Base-by-base conservation (phyloP, 1,140 invertebrate genomes). In the Aphelinus atriplicis region DNA sequence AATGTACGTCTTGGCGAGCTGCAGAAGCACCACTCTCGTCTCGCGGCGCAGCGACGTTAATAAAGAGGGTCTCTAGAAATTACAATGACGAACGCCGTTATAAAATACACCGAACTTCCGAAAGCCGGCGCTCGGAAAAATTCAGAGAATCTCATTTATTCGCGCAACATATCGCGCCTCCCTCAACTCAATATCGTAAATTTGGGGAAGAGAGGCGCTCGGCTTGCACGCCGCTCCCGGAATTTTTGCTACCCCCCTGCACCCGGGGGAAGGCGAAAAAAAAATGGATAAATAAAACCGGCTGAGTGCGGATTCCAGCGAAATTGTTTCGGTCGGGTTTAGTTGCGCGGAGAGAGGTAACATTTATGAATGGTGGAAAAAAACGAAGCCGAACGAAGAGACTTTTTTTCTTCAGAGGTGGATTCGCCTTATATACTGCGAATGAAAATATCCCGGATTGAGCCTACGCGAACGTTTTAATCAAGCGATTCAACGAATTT, bases 131-230 rank as follows among this genome's bases (percentile, higher is more conserved):
- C 26, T 26, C 26, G 9, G 2, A 64, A 7, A 64, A 48, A 64
- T 50, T 50, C 62, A 2, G 5, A 42, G 47, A 64, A 64, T 64
- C 46, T 64, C 62, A 64, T 64, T 64, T 64, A 9, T 64, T 10
- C 7, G 47, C 43, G 62, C 7, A n/a, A 60, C 57, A 60, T 26
- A 60, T 60, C 57, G 5, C 7, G n/a, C 3, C 26, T 26, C 57
- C 3, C 62, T 3, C 47, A 3, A 64, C 62, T 64, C 62, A 48
- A 64, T 64, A 64, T 66, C 50, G 64, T 66, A 66, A 66, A 66
- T 66, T 66, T 66, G 4, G 50, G 64, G 6, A 42, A 2, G 48
- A 2, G 51, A 26, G 26, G 26, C 26, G 26, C 26, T 26, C 26
- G 26, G 26, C 26, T 26, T 26, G 26, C 26, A 26, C 26, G 26